phyloP scores from a whole-genome alignment of 1,140 invertebrate species.

The Centruroides vittatus region DNA sequence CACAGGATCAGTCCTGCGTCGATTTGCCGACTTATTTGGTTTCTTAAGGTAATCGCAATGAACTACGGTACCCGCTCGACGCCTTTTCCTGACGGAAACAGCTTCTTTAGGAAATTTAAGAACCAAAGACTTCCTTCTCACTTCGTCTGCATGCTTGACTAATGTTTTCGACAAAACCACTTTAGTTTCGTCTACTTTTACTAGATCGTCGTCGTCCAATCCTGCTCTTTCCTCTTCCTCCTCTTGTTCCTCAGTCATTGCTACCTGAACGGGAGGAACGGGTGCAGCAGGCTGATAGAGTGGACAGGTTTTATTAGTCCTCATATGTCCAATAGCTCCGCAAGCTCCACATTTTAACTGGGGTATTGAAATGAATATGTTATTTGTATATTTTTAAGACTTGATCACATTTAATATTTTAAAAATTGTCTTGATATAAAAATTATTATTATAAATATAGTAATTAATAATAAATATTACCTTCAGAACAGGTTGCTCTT shows the following conservation, averaged over 20 bases:
- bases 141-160: slow-evolving; percentile 56
- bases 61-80: slow-evolving; percentile 42
- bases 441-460: not conserved
- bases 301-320: slow-evolving; percentile 94
- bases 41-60: slow-evolving; percentile 89
- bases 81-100: slow-evolving; percentile 45
- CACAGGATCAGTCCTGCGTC: slow-evolving; percentile 88
- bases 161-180: slow-evolving; percentile 24
- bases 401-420: too few relatives aligned
- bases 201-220: slow-evolving; percentile 58
- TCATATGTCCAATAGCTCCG: slow-evolving; percentile 60
- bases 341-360: slow-evolving; percentile 87
- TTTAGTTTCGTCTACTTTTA: slow-evolving; percentile 69
- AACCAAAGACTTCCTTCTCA: slow-evolving; percentile 60
- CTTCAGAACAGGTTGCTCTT: slow-evolving; percentile 71
- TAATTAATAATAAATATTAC: slow-evolving; percentile 1
- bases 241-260: slow-evolving; percentile 64
- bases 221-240: slow-evolving; percentile 62
- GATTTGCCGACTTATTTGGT: slow-evolving; percentile 65
- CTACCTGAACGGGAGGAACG: slow-evolving; percentile 50
- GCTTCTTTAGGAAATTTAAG: slow-evolving; percentile 69
- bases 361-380: too few relatives aligned
- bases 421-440: too few relatives aligned
- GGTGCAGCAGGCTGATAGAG: slow-evolving; percentile 53
- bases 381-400: too few relatives aligned